Percentiles rank a stretch among this genome's conserved stretches.
Conservation (phyloP, 37 sponge, comb jelly and placozoan species). For the Halichondria panicea region DNA sequence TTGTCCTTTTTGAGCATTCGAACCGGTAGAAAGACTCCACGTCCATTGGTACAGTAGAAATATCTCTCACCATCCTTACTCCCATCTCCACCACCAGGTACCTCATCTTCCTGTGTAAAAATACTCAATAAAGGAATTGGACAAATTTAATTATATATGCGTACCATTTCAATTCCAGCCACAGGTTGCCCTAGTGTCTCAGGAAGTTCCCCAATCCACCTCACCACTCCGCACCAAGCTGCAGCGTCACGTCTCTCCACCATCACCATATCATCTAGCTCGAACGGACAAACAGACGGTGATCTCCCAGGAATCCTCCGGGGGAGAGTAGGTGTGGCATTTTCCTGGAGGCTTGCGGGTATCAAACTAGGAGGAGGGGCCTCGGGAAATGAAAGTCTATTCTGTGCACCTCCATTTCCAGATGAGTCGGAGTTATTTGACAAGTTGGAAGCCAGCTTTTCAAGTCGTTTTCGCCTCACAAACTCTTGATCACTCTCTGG, state of each 20-base stretch:
- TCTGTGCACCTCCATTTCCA: too few relatives aligned
- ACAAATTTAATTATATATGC: background rate
- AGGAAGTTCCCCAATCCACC: constrained; percentile 20
- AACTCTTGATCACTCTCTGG: too few relatives aligned
- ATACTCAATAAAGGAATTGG: background rate
- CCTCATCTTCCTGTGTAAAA: constrained; percentile 9
- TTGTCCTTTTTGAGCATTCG: constrained; percentile 15
- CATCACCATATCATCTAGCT: constrained; percentile 10
- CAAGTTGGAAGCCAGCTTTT: too few relatives aligned
- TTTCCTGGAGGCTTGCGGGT: too few relatives aligned
- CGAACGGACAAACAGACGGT: background rate
- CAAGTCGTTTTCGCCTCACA: too few relatives aligned
- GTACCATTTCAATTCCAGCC: constrained; percentile 48
- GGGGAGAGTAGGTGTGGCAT: too few relatives aligned
- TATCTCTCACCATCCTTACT: background rate
- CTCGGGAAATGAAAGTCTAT: too few relatives aligned
- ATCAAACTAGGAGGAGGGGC: too few relatives aligned
- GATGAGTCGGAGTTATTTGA: too few relatives aligned
- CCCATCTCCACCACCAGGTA: constrained; percentile 17
- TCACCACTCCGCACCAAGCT: constrained; percentile 32
- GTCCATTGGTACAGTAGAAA: constrained; percentile 8
- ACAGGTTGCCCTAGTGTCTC: background rate
- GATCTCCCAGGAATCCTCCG: too few relatives aligned
- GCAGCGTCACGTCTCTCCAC: background rate
- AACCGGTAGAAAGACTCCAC: constrained; percentile 15